Evolutionary conservation across 2,113 vertebrate species (phyloP), one percentile per base, ranked within the genome.

Genomic region (Pygoscelis antarcticus): DNA sequence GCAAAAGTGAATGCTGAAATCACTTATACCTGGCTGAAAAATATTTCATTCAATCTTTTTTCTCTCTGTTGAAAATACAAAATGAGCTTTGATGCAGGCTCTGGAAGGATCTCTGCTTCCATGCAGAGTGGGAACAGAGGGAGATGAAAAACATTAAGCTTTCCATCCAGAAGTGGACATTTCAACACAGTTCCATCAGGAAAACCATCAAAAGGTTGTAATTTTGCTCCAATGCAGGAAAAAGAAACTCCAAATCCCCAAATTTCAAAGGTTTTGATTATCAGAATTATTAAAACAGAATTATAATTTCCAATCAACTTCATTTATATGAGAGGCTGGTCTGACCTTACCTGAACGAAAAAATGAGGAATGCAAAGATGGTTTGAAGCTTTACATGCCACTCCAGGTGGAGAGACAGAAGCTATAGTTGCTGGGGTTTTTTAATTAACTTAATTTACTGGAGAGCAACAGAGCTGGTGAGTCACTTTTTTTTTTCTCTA

Each of bases 361-460:
- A 74, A 94, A 62, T 0, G 0, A 71, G 69, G 51, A 71, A 62
- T 3, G 4, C 65, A 79, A 42, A 54, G 77, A n/a, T 15, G 14
- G 42, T 70, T 92, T 91, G 81, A 68, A 75, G 65, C 64, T 89
- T 74, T 74, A 74, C 83, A 55, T 74, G 75, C 34, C 26, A 16
- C 52, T 81, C 61, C 47, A 65, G 78, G 46, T 78, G 83, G 5
- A 79, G 86, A 89, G 79, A 68, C 75, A 96, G 86, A 68, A 46
- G 80, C 72, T 66, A 5, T 5, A 34, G 30, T 60, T 68, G 64
- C 89, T 82, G 89, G 42, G 42, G 3, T 40, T 68, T 87, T 94
- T 86, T 69, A 95, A 95, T 94, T 93, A 90, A 85, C 72, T 51
- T 87, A 62, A 82, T 85, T 87, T 84, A 79, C 87, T 61, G 65